A percentile compares a stretch with the other conserved stretches of the same genome.
phyloP scores from a whole-genome alignment of 2,113 vertebrate species.

The Corythornis vintsioides region DNA sequence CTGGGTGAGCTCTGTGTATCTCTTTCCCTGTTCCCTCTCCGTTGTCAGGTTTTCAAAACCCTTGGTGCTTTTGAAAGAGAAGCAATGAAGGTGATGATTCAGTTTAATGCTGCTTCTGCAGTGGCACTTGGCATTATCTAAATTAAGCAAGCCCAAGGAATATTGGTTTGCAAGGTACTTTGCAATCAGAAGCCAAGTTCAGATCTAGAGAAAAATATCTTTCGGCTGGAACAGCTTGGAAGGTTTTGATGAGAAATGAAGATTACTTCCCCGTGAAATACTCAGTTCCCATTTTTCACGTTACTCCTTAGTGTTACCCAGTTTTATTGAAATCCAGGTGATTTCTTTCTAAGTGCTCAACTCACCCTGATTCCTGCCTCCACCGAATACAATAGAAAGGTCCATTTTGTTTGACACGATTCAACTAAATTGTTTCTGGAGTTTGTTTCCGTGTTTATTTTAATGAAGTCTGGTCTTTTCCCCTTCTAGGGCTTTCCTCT shows the following conservation, averaged over 20 bases:
- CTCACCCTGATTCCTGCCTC: not conserved
- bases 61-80: not conserved
- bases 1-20: not conserved
- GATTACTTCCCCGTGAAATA: not conserved
- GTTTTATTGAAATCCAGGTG: not conserved
- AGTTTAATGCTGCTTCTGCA: slow-evolving; percentile 19
- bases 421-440: not conserved
- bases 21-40: not conserved
- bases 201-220: not conserved
- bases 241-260: slow-evolving; percentile 30
- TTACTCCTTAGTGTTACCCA: not conserved
- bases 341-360: not conserved
- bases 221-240: not conserved
- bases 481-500: slow-evolving; percentile 65
- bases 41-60: not conserved
- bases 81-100: not conserved
- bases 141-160: slow-evolving; percentile 13
- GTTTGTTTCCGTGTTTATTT: slow-evolving; percentile 6
- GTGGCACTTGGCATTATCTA: slow-evolving; percentile 5
- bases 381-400: not conserved
- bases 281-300: not conserved
- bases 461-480: slow-evolving; percentile 65
- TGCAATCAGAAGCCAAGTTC: slow-evolving; percentile 2
- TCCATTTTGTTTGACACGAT: not conserved
- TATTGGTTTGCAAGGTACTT: slow-evolving; percentile 16